Base-by-base conservation (phyloP, 2,888 invertebrate genomes). In the Stenotaenia linearis region DNA sequence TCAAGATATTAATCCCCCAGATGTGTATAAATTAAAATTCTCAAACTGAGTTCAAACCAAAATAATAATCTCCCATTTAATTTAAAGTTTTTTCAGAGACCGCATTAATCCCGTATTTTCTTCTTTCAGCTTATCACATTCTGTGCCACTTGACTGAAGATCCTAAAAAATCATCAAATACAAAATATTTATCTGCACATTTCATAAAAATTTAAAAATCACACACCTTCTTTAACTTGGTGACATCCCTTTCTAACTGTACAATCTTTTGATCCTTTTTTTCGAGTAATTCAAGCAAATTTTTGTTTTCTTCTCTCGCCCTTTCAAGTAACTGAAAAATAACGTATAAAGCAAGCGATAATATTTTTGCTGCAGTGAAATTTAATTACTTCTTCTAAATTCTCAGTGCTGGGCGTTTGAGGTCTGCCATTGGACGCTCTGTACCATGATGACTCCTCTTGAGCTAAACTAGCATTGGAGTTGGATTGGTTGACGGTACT, bases 401-500 rank as follows among this genome's bases (percentile, higher is more conserved):
- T 86, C 80, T 87, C 87, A 40, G 84, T 85, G 15, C 86, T 86
- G 23, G 87, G 86, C 79, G 86, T 86, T 56, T 85, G 85, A 75
- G 86, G 84, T 80, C 86, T 79, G 9, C 83, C 82, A 81, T 83
- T 83, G 45, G 81, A 77, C 1, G 79, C 79, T 69, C 80, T 50
- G 5, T 78, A 18, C 77, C 79, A 77, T 0, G 61, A 25, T 7
- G 32, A 61, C 23, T 23, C 37, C 32, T 81, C 81, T 35, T 81
- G 81, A 21, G 78, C 61, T 69, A 81, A 75, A 78, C 81, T 81
- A 40, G 79, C 78, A 18, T 81, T 81, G 4, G 81, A 81, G 74
- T 81, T 81, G 12, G 84, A 88, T 82, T 89, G 89, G 84, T 89
- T 86, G 77, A 86, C 89, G 45, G 87, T 84, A 80, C 87, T 87